Conservation (phyloP, 2,888 invertebrate genomes). For the Trichogramma dendrolimi region DNA sequence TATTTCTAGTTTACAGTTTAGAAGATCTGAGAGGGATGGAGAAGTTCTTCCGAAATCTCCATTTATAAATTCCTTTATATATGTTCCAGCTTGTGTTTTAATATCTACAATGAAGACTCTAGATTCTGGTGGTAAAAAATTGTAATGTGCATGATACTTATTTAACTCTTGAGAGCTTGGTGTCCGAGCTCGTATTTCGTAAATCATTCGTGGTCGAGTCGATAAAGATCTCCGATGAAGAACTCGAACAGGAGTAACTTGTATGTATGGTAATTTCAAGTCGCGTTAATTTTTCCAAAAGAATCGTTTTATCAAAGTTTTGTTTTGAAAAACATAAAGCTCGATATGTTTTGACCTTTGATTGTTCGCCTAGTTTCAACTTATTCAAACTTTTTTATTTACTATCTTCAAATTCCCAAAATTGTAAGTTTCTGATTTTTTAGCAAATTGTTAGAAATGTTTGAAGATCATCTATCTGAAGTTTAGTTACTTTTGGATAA, state of each 20-base stretch:
- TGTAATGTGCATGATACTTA: constrained; percentile 27
- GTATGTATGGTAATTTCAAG: constrained; percentile 63
- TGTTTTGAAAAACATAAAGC: constrained; percentile 68
- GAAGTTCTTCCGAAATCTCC: constrained; percentile 88
- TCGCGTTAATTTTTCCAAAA: constrained; percentile 56
- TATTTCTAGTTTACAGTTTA: constrained; percentile 75
- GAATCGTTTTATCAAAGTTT: constrained; percentile 50
- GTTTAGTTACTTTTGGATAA: constrained; percentile 59
- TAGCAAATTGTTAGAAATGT: no score
- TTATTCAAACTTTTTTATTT: constrained; percentile 60
- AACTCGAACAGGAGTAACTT: constrained; percentile 87
- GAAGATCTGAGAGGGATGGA: constrained; percentile 70
- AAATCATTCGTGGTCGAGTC: constrained; percentile 64
- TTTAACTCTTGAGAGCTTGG: constrained; percentile 33
- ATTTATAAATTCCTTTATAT: constrained; percentile 96
- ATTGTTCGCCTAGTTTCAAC: constrained; percentile 82
- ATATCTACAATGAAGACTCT: constrained; percentile 64
- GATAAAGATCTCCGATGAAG: constrained; percentile 79
- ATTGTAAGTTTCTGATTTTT: no score
- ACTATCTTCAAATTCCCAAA: constrained; percentile 61
- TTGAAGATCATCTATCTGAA: constrained; percentile 52
- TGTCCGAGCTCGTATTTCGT: constrained; percentile 60
- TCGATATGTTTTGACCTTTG: constrained; percentile 81
- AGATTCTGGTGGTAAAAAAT: constrained; percentile 36
- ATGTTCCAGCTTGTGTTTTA: constrained; percentile 87